A percentile compares a stretch with the other conserved stretches of the same genome.
Conservation (phyloP, 35 echinoderm and acorn worm genomes). For the Lytechinus pictus region DNA sequence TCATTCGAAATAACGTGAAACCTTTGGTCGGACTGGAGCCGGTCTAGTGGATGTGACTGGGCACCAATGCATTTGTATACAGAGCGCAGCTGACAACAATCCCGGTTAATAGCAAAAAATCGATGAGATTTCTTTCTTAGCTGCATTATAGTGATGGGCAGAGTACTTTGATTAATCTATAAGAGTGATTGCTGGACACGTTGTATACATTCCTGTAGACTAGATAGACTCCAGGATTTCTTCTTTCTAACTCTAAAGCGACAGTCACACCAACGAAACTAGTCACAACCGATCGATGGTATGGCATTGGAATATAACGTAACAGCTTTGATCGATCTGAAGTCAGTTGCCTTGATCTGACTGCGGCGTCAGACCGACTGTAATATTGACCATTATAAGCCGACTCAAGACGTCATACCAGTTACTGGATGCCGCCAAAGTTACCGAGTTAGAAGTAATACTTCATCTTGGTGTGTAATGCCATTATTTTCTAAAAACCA, state of each 20-base stretch:
- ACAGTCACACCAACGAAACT: too few species aligned
- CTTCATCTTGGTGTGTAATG: background rate
- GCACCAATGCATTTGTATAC: background rate
- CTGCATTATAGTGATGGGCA: background rate
- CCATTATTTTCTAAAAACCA: background rate
- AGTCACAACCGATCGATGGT: too few species aligned
- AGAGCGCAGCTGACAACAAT: background rate
- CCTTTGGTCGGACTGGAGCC: too few species aligned
- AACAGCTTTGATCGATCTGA: too few species aligned
- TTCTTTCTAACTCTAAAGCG: too few species aligned
- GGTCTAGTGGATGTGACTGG: too few species aligned
- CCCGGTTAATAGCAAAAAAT: background rate
- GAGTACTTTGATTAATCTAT: background rate
- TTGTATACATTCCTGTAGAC: background rate
- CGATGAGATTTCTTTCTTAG: background rate
- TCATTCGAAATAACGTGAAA: too few species aligned
- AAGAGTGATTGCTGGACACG: background rate
- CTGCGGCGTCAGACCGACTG: background rate
- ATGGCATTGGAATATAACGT: too few species aligned
- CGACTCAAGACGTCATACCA: background rate
- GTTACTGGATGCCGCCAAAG: background rate
- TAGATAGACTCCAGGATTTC: too few species aligned
- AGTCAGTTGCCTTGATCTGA: too few species aligned
- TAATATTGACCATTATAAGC: background rate
- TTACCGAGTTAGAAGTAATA: background rate